Conservation (phyloP, 1,140 invertebrate genomes). For the Papilio dardanus region DNA sequence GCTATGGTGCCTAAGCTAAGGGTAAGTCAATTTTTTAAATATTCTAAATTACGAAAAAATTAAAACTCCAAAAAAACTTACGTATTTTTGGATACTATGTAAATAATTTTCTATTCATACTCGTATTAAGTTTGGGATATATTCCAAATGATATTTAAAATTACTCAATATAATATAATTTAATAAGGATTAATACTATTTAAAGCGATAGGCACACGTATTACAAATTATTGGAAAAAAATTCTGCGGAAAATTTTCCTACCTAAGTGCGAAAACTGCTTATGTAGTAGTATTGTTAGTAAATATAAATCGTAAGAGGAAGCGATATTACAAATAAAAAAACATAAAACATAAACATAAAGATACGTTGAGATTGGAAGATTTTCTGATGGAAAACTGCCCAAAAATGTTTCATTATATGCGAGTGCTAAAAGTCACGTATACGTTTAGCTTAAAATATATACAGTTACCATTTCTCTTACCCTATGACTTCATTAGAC, state of each 20-base stretch:
- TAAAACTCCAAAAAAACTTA: background rate
- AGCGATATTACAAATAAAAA: background rate
- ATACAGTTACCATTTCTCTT: too few relatives aligned
- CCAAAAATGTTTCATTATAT: background rate
- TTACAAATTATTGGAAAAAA: too few relatives aligned
- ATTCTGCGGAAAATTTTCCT: too few relatives aligned
- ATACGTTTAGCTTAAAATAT: too few relatives aligned
- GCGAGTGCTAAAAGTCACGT: background rate
- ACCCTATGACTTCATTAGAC: too few relatives aligned
- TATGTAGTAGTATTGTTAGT: too few relatives aligned
- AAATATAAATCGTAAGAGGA: background rate
- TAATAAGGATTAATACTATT: too few relatives aligned
- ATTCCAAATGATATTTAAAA: background rate
- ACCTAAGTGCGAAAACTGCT: too few relatives aligned
- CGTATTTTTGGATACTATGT: background rate
- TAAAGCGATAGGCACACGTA: too few relatives aligned
- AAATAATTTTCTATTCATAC: too few relatives aligned
- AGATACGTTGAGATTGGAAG: background rate
- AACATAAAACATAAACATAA: background rate
- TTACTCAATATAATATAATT: too few relatives aligned
- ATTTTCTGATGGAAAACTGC: background rate
- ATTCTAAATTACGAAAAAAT: slow-evolving; percentile 9
- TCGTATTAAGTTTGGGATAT: background rate
- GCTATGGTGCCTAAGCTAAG: slow-evolving; percentile 19
- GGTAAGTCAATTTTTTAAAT: slow-evolving; percentile 21